Conservation (phyloP, 1,140 invertebrate species). For the Microvelia longipes region DNA sequence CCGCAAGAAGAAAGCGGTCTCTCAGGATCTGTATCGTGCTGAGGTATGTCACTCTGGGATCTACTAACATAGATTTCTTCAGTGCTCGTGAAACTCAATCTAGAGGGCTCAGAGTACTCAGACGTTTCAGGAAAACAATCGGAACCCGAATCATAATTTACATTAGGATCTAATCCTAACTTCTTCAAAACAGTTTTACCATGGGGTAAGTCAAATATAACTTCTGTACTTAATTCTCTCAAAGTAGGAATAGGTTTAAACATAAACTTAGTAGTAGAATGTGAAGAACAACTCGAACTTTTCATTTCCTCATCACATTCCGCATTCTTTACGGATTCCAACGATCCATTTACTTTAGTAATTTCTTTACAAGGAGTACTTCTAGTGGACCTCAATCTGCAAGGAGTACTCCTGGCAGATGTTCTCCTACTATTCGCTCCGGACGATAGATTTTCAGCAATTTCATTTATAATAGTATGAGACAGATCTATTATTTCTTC, state of each 20-base stretch:
- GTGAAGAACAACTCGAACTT: background rate
- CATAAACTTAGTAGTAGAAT: background rate
- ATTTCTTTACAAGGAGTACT: background rate
- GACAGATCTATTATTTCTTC: background rate
- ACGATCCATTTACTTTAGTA: background rate
- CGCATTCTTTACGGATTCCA: background rate
- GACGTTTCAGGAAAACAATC: conserved; percentile 6
- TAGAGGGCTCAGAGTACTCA: conserved; percentile 5
- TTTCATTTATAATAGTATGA: background rate
- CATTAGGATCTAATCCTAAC: conserved; percentile 2
- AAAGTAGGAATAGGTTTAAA: background rate
- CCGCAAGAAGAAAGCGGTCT: background rate
- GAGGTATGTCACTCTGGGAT: background rate
- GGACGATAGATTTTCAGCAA: background rate
- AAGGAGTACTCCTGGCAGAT: background rate
- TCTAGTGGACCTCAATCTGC: background rate
- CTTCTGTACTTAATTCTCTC: conserved; percentile 4
- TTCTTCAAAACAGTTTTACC: conserved; percentile 4
- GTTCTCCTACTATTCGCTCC: background rate
- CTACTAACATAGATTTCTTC: conserved; percentile 3
- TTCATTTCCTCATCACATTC: background rate
- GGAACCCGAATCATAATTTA: conserved; percentile 8
- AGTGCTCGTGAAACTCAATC: background rate
- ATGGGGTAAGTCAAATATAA: conserved; percentile 1
- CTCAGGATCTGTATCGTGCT: conserved; percentile 8